Base-by-base conservation (phyloP, 2,888 invertebrate species). In the Crioceris asparagi region DNA sequence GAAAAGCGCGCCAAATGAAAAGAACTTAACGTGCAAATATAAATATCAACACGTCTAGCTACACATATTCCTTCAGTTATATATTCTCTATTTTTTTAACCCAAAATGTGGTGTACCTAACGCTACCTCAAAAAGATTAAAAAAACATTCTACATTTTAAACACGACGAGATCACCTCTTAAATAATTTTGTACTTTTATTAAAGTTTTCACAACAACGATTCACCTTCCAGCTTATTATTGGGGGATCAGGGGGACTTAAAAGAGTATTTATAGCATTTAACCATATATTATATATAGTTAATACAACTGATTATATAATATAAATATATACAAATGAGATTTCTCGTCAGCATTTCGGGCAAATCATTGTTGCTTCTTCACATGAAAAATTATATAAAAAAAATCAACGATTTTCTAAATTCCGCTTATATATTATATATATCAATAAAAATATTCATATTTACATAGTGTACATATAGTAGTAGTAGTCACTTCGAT, bases 181-280 rank as follows among this genome's bases (percentile, higher is more conserved):
- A 59, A 59, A 59, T 57, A 61, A 62, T 61, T 62, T 62, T 62
- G 62, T 62, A 62, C 62, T 62, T 60, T 60, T 54, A 48, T 50
- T 14, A 50, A 45, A 46, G 32, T 37, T 41, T 39, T 23, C 41
- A 41, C 50, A 46, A 45, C 50, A 46, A 38, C 43, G 50, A 50
- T 33, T 42, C 40, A 47, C 37, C 25, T 23, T 32, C 17, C 26
- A 18, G n/a, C n/a, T n/a, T n/a, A n/a, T n/a, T n/a, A n/a, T n/a
- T n/a, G n/a, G n/a, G n/a, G n/a, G n/a, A n/a, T n/a, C n/a, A n/a
- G n/a, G n/a, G n/a, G n/a, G n/a, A n/a, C n/a, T 21, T 26, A 19
- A 17, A 11, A 32, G 18, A 12, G 3, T 17, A 11, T 3, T 38
- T 32, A 26, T n/a, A n/a, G n/a, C n/a, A n/a, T 26, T 36, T 27